A percentile compares a stretch with the other conserved stretches of the same genome.
These are phyloP conservation scores for Hycleus cichorii DNA, from an alignment of 1,140 invertebrate genomes.

Conservation along the genomic window DNA sequence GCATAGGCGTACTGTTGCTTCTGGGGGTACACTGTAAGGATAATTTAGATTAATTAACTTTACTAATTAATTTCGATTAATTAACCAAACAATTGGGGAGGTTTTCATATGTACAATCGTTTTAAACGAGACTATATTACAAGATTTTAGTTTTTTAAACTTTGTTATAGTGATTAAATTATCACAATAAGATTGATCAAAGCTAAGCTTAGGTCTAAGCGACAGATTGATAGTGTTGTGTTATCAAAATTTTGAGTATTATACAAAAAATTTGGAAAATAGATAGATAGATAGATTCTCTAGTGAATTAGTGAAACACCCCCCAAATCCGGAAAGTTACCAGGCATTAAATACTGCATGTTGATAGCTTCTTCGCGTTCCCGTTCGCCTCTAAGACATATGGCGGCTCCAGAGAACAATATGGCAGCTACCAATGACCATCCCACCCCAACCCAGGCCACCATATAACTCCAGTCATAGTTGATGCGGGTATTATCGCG, in stretches of 20 bases:
- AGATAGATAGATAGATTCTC: too few relatives aligned
- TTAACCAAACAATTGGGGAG: not conserved
- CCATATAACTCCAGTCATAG: conserved; percentile 94
- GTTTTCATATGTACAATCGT: not conserved
- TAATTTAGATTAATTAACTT: not conserved
- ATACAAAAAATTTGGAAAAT: not conserved
- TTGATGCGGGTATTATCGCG: conserved; percentile 76
- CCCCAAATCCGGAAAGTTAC: conserved; percentile 49
- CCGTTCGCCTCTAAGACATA: conserved; percentile 85
- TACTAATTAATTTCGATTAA: not conserved
- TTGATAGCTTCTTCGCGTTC: conserved; percentile 90
- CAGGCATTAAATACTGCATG: conserved; percentile 96
- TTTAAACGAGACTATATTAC: not conserved
- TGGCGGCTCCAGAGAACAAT: conserved; percentile 84
- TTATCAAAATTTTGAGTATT: not conserved
- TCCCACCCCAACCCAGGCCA: conserved; percentile 90
- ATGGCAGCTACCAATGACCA: conserved; percentile 81
- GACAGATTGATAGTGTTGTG: not conserved
- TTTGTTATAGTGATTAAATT: not conserved
- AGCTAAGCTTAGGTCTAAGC: not conserved
- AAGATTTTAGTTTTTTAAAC: not conserved
- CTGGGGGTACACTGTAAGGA: conserved; percentile 77
- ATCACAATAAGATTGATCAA: not conserved
- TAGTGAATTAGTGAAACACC: not conserved
- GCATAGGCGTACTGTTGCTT: conserved; percentile 87